phyloP scores from a whole-genome alignment of 2,888 invertebrate genomes.

The Drosophila hamatofila region DNA sequence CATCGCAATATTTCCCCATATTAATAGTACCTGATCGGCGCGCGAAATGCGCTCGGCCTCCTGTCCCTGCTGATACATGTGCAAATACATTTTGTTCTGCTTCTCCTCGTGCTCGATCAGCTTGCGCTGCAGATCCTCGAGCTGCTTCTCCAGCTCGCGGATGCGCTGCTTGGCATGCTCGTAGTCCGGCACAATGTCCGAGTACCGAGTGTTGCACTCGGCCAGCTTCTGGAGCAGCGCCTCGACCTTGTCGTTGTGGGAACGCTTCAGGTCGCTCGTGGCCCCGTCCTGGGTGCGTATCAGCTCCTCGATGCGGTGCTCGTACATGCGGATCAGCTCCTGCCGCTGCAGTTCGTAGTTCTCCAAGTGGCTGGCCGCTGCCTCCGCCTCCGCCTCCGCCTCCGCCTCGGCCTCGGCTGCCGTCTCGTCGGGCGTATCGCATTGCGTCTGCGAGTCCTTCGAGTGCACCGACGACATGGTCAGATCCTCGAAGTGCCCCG shows the following conservation, averaged over 20 bases:
- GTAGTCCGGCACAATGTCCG: slow-evolving; percentile 91
- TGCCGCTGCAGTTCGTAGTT: slow-evolving; percentile 89
- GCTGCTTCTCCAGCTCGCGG: slow-evolving; percentile 89
- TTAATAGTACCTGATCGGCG: slow-evolving; percentile 88
- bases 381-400: slow-evolving; percentile 44
- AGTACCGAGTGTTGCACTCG: slow-evolving; percentile 91
- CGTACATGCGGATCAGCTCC: slow-evolving; percentile 90
- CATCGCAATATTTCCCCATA: not conserved
- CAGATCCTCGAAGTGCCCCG: slow-evolving; percentile 94
- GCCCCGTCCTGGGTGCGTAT: slow-evolving; percentile 88
- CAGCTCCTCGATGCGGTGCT: slow-evolving; percentile 91
- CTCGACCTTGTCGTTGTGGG: slow-evolving; percentile 92
- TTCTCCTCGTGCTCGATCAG: slow-evolving; percentile 90
- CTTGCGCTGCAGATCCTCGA: slow-evolving; percentile 90
- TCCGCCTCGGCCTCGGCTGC: slow-evolving; percentile 38
- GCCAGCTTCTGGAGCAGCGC: slow-evolving; percentile 90
- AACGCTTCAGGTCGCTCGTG: slow-evolving; percentile 91
- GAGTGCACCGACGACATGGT: slow-evolving; percentile 91
- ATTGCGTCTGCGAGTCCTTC: slow-evolving; percentile 88
- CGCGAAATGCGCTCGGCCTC: slow-evolving; percentile 91
- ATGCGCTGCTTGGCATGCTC: slow-evolving; percentile 90
- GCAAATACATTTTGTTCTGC: slow-evolving; percentile 91
- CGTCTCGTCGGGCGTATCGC: slow-evolving; percentile 68
- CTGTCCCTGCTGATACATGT: slow-evolving; percentile 93
- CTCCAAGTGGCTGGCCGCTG: slow-evolving; percentile 78